Evolutionary conservation across 2,113 vertebrate species (phyloP).

Genomic region (Pitta sordida): DNA sequence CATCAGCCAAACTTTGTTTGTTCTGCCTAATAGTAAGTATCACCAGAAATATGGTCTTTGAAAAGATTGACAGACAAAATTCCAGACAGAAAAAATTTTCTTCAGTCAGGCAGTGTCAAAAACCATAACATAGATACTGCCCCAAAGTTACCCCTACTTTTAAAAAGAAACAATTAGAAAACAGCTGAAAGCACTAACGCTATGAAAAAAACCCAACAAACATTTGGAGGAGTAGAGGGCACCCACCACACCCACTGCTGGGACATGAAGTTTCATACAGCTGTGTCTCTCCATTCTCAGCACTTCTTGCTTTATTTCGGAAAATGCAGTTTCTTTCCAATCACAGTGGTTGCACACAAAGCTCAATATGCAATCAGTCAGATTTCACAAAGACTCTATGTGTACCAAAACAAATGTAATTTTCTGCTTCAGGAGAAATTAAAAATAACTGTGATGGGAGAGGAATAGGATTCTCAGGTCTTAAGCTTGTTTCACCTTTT

Average conservation of each 20-base stretch:
- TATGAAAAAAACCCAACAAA: neutral
- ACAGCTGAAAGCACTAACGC: neutral
- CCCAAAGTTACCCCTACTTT: neutral
- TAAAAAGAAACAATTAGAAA: neutral
- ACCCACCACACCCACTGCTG: constrained; percentile 36
- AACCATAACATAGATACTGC: neutral
- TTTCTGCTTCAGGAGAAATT: neutral
- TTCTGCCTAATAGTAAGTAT: neutral
- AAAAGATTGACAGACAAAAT: neutral
- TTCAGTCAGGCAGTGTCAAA: neutral
- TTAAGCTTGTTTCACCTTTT: neutral
- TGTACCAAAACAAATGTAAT: constrained; percentile 46
- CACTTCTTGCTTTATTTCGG: constrained; percentile 66
- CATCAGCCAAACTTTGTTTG: neutral
- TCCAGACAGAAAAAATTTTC: neutral
- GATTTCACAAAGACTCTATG: constrained; percentile 54
- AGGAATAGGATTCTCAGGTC: neutral
- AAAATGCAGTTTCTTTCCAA: constrained; percentile 69
- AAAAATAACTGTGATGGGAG: neutral
- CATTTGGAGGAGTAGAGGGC: constrained; percentile 17
- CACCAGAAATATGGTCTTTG: neutral
- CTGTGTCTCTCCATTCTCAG: constrained; percentile 41
- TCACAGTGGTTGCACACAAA: constrained; percentile 65
- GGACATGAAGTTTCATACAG: constrained; percentile 50
- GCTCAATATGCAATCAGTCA: constrained; percentile 56